Percentiles rank a stretch among this genome's conserved stretches.
phyloP scores from a whole-genome alignment of 2,113 vertebrate species.

The Periophthalmodon schlosseri region DNA sequence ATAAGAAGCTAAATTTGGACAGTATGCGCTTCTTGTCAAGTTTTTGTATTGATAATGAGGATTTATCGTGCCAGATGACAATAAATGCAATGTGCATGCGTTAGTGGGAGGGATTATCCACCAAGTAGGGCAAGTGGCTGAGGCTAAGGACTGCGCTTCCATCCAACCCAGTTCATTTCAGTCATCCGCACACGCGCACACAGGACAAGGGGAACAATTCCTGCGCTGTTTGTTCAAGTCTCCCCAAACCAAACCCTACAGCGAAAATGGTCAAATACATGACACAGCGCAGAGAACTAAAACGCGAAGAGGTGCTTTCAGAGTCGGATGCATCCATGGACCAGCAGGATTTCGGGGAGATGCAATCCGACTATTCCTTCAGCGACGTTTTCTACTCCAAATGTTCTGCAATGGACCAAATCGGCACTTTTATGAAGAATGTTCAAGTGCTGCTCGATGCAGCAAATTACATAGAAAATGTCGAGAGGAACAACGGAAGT shows the following conservation, averaged over 20 bases:
- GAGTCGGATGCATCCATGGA: constrained; percentile 76
- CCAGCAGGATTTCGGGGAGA: constrained; percentile 74
- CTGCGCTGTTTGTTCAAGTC: constrained; percentile 37
- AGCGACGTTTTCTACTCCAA: constrained; percentile 83
- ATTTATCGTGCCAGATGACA: constrained; percentile 69
- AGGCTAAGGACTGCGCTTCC: constrained; percentile 72
- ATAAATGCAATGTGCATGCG: constrained; percentile 75
- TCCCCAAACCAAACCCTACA: constrained; percentile 9
- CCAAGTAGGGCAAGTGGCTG: constrained; percentile 79
- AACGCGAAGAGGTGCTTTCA: constrained; percentile 76
- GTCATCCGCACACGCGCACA: constrained; percentile 65
- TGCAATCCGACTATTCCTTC: constrained; percentile 82
- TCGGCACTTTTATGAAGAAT: constrained; percentile 92
- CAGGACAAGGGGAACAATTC: constrained; percentile 50
- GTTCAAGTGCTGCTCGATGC: constrained; percentile 92
- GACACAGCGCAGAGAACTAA: constrained; percentile 81
- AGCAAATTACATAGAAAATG: constrained; percentile 88
- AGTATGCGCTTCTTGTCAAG: not conserved
- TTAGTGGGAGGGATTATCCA: constrained; percentile 79
- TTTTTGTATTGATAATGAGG: constrained; percentile 59
- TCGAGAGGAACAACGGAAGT: constrained; percentile 93
- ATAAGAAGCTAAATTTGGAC: not conserved
- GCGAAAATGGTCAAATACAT: constrained; percentile 83
- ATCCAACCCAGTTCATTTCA: constrained; percentile 68
- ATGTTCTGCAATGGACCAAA: constrained; percentile 85